phyloP scores from a whole-genome alignment of 2,113 vertebrate species.

The Clarias magur region DNA sequence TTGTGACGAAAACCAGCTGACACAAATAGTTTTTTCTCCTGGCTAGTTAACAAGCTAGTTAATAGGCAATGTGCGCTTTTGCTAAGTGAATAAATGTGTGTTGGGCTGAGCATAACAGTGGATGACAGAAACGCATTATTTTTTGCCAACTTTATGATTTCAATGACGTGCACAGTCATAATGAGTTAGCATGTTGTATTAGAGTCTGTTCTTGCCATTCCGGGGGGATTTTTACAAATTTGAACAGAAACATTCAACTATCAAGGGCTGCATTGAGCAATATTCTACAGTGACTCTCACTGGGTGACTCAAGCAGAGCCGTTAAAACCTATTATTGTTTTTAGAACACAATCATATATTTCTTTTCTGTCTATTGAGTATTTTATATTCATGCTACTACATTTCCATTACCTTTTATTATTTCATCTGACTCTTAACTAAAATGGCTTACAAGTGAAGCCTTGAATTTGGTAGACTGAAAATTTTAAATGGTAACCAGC shows the following conservation, averaged over 20 bases:
- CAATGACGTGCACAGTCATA: neutral
- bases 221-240: neutral
- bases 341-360: constrained; percentile 11
- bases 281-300: neutral
- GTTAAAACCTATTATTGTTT: constrained; percentile 1
- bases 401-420: neutral
- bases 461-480: no score
- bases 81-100: neutral
- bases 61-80: neutral
- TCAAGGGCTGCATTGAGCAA: neutral
- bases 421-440: neutral
- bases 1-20: neutral
- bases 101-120: neutral
- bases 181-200: neutral
- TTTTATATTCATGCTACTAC: neutral
- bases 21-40: neutral
- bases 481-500: no score
- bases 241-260: neutral
- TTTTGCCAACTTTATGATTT: neutral
- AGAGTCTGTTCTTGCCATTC: neutral
- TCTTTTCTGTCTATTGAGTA: neutral
- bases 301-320: neutral
- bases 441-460: no score
- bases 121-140: neutral
- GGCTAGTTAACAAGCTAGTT: neutral